phyloP scores from a whole-genome alignment of 1,140 invertebrate species.

The Chionoecetes opilio region DNA sequence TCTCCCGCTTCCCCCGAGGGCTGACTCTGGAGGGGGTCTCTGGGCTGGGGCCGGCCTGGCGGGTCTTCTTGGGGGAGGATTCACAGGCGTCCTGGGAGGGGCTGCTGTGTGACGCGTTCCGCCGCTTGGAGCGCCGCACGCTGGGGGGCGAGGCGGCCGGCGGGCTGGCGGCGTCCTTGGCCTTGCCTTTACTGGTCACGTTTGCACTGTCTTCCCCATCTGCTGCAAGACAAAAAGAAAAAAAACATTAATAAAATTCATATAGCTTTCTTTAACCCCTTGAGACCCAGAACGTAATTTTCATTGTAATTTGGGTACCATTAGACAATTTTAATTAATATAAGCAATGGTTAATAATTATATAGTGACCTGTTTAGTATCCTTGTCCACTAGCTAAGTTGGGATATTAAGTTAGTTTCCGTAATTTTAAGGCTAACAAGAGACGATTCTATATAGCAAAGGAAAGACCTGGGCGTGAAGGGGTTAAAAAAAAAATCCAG shows the following conservation, averaged over 20 bases:
- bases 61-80: slow-evolving; percentile 57
- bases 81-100: slow-evolving; percentile 36
- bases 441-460: too few relatives aligned
- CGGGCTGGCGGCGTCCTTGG: slow-evolving; percentile 1
- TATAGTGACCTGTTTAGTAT: too few relatives aligned
- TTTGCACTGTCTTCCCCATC: slow-evolving; percentile 29
- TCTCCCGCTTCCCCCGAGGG: slow-evolving; percentile 12
- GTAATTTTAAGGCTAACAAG: too few relatives aligned
- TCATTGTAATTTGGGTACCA: not conserved
- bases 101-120: not conserved
- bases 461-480: too few relatives aligned
- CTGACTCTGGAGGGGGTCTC: slow-evolving; percentile 54
- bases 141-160: slow-evolving; percentile 9
- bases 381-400: too few relatives aligned
- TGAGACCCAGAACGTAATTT: not conserved
- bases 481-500: too few relatives aligned
- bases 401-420: too few relatives aligned
- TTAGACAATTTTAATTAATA: not conserved
- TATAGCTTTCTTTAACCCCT: not conserved
- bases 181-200: slow-evolving; percentile 37
- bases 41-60: slow-evolving; percentile 7
- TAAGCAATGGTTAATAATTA: too few relatives aligned
- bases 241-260: not conserved
- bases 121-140: not conserved
- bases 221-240: not conserved